Evolutionary conservation across 1,140 invertebrate species (phyloP).

Genomic region (Dysdera silvatica): DNA sequence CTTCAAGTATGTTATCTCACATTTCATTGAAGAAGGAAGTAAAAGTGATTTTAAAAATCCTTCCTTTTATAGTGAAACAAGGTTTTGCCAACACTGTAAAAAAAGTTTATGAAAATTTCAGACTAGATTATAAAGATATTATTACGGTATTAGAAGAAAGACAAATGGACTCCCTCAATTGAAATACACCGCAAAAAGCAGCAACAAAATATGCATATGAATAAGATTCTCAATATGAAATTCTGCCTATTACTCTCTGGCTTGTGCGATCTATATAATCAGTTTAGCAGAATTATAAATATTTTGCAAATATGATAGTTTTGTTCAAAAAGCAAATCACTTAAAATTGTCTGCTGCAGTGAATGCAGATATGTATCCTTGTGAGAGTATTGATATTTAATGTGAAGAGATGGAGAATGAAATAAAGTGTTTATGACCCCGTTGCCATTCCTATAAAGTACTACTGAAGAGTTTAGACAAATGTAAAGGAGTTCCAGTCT

Average conservation of each 20-base stretch:
- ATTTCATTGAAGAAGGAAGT: too few species aligned
- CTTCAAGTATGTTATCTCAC: not conserved
- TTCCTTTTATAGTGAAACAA: not conserved
- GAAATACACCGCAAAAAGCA: not conserved
- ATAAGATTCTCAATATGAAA: slow-evolving; percentile 24
- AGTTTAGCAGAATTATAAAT: not conserved
- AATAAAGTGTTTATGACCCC: not conserved
- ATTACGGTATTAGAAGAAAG: not conserved
- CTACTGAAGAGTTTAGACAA: not conserved
- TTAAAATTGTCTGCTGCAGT: too few species aligned
- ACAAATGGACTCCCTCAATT: not conserved
- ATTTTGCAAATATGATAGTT: not conserved
- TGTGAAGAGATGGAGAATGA: not conserved
- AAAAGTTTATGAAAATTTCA: not conserved
- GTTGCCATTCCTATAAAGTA: not conserved
- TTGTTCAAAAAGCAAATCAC: not conserved
- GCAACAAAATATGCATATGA: not conserved
- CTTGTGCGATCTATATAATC: not conserved
- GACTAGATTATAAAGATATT: not conserved
- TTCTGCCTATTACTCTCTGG: slow-evolving; percentile 33
- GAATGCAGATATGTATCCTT: too few species aligned
- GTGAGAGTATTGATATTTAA: too few species aligned
- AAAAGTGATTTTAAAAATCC: not conserved
- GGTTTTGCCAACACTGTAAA: not conserved
- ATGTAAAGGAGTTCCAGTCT: not conserved